These are phyloP conservation scores for Piscicola geometra DNA, from an alignment of 2,888 invertebrate genomes.

Conservation along the genomic window DNA sequence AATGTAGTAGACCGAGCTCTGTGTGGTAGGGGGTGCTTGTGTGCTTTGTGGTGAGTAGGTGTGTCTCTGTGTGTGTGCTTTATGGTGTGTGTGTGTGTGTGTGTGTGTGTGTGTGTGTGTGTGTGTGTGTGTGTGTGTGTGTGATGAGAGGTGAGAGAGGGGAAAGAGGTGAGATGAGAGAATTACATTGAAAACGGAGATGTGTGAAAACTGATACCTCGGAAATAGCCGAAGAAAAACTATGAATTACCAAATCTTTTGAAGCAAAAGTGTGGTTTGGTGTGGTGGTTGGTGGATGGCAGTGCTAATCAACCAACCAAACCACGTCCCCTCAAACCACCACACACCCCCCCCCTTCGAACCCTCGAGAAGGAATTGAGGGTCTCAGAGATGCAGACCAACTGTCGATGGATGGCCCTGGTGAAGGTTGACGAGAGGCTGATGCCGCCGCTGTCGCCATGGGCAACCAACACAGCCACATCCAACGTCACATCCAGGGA, in stretches of 20 bases:
- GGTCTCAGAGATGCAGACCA: constrained; percentile 45
- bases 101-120: background rate
- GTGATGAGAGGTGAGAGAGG: too few relatives aligned
- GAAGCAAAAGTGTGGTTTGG: too few relatives aligned
- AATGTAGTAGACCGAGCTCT: constrained; percentile 58
- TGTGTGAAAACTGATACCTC: too few relatives aligned
- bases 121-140: too few relatives aligned
- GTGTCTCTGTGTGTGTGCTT: background rate
- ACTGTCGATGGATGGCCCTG: constrained; percentile 45
- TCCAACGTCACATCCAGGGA: constrained; percentile 46
- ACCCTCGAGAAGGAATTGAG: constrained; percentile 35
- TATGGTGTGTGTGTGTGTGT: too few relatives aligned
- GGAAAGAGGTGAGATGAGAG: background rate
- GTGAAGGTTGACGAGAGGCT: constrained; percentile 42
- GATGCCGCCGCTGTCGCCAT: constrained; percentile 38
- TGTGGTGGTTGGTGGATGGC: too few relatives aligned
- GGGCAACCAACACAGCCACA: constrained; percentile 44
- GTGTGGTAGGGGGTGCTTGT: constrained; percentile 37
- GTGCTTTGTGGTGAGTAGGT: background rate
- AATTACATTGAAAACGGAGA: too few relatives aligned
- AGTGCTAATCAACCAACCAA: too few relatives aligned
- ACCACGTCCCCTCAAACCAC: too few relatives aligned
- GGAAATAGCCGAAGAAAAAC: too few relatives aligned
- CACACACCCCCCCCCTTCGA: too few relatives aligned
- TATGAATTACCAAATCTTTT: too few relatives aligned